These are phyloP conservation scores for Cephalopachus bancanus DNA, from an alignment of 2,797 vertebrate genomes.

Conservation along the genomic window DNA sequence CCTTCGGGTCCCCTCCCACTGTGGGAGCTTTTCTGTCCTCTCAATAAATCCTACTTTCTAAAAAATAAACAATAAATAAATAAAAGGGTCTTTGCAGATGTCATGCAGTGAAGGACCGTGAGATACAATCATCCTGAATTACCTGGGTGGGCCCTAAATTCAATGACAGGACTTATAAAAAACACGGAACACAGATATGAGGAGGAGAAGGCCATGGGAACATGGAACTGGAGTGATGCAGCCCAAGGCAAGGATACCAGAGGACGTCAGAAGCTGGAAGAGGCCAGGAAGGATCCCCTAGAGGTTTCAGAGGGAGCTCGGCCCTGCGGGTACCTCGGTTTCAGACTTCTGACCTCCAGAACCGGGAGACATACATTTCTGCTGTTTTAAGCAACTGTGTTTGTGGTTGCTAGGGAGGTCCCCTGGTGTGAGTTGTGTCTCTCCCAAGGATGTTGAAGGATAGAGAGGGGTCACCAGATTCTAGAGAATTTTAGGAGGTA, in stretches of 20 bases:
- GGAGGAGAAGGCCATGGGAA: not conserved
- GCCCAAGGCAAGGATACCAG: not conserved
- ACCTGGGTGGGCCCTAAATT: not conserved
- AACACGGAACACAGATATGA: not conserved
- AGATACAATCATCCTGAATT: not conserved
- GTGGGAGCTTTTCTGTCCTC: too few relatives aligned
- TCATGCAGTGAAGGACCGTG: not conserved
- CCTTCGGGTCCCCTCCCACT: too few relatives aligned
- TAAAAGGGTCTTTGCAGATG: not conserved
- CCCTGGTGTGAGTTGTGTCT: too few relatives aligned
- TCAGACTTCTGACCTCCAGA: not conserved
- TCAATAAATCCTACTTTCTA: too few relatives aligned
- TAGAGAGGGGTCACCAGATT: not conserved
- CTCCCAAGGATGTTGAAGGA: too few relatives aligned
- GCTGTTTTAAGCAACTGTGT: not conserved
- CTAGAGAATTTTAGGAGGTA: not conserved
- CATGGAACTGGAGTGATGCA: not conserved
- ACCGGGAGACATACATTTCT: not conserved
- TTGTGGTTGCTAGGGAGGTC: not conserved
- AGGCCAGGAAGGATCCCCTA: not conserved
- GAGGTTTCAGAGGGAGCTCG: not conserved
- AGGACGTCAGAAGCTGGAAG: not conserved
- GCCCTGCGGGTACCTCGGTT: not conserved
- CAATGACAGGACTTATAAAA: not conserved
- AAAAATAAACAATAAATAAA: too few relatives aligned